phyloP scores from a whole-genome alignment of 2,113 vertebrate genomes.

The Gallinago undulata region DNA sequence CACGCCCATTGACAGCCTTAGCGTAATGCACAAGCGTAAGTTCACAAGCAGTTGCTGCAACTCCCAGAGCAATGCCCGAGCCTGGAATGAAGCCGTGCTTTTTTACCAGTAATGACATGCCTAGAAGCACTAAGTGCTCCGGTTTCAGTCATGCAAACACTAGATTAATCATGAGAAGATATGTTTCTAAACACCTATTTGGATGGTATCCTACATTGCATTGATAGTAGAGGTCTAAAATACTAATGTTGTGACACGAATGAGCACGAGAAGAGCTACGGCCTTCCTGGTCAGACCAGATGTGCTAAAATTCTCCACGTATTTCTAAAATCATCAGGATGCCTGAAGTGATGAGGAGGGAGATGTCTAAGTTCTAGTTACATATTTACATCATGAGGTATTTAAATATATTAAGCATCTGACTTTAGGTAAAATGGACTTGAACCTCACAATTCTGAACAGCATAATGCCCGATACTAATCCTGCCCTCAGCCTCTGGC shows the following conservation, averaged over 20 bases:
- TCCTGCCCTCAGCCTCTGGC: not conserved
- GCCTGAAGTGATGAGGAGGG: not conserved
- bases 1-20: not conserved
- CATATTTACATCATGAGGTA: not conserved
- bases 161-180: not conserved
- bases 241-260: not conserved
- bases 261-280: not conserved
- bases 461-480: not conserved
- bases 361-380: not conserved
- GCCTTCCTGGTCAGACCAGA: not conserved
- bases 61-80: not conserved
- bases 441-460: not conserved
- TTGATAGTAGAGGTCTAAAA: not conserved
- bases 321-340: not conserved
- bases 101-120: conserved; percentile 1
- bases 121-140: not conserved
- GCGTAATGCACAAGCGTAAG: not conserved
- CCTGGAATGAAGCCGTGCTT: not conserved
- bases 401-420: not conserved
- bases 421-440: not conserved
- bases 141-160: not conserved
- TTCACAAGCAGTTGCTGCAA: not conserved
- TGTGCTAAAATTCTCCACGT: not conserved
- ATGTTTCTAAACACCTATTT: not conserved
- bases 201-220: not conserved